A percentile compares a stretch with the other conserved stretches of the same genome.
These are phyloP conservation scores for Calonectris borealis DNA, from an alignment of 2,113 vertebrate species.

Conservation along the genomic window DNA sequence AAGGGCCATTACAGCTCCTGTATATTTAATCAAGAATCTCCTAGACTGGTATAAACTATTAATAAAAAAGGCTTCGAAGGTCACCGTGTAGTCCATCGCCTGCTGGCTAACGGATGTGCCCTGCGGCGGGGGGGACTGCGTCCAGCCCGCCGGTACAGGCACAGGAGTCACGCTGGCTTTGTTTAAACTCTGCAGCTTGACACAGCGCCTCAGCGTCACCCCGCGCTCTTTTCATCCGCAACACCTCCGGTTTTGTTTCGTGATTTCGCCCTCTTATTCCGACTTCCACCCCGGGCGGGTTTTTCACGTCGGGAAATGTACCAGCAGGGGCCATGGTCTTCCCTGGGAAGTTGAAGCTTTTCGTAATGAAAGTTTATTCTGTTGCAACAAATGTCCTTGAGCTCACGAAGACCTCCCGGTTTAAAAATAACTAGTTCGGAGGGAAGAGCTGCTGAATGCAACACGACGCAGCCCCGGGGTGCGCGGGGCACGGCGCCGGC, in stretches of 20 bases:
- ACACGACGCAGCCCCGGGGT: fast-evolving
- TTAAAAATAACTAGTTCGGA: background rate
- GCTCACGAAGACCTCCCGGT: background rate
- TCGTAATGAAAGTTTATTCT: background rate
- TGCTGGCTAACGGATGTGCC: fast-evolving
- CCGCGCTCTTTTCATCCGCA: background rate
- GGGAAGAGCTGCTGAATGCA: background rate
- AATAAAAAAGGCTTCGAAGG: background rate
- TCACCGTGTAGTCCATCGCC: fast-evolving
- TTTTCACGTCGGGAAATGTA: background rate
- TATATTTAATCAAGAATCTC: background rate
- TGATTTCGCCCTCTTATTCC: background rate
- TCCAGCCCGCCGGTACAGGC: background rate
- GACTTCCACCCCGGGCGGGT: background rate
- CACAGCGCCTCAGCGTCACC: background rate
- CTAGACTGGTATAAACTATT: background rate
- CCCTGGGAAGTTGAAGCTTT: background rate
- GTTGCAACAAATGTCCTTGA: background rate
- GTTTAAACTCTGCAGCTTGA: background rate
- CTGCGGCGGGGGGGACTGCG: fast-evolving
- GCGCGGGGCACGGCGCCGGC: background rate
- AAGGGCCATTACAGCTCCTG: background rate
- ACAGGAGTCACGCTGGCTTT: background rate
- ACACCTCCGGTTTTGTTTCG: too few species aligned
- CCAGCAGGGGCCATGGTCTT: fast-evolving